Conservation (phyloP, 2,113 vertebrate species). For the Copsychus sechellarum region DNA sequence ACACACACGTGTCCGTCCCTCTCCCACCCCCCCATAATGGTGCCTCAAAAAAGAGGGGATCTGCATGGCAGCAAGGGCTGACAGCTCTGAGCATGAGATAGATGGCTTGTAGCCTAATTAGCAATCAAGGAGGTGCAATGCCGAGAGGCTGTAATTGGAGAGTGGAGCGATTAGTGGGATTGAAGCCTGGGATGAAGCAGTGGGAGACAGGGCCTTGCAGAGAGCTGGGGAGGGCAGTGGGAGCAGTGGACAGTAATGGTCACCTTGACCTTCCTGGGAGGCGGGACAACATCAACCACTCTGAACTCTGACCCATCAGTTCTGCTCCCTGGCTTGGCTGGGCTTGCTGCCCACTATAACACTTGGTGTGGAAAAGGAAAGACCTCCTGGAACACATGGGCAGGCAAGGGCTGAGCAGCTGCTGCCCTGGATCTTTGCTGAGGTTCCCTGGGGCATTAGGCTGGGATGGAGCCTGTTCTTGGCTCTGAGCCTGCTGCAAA, state of each 20-base stretch:
- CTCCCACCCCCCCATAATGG: neutral
- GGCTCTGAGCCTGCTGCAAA: neutral
- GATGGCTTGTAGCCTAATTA: neutral
- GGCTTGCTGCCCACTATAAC: neutral
- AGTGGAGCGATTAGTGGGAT: fast-evolving
- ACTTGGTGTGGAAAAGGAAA: neutral
- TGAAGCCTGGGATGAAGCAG: neutral
- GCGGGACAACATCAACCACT: neutral
- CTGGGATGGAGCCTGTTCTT: neutral
- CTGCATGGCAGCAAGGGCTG: neutral
- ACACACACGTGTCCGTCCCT: neutral
- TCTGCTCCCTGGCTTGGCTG: neutral
- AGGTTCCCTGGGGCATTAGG: neutral
- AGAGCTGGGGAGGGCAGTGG: neutral
- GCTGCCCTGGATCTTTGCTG: neutral
- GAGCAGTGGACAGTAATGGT: neutral
- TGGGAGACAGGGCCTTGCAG: neutral
- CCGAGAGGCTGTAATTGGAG: neutral
- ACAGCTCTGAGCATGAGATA: neutral
- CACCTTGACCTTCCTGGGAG: fast-evolving
- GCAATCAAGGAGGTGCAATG: neutral
- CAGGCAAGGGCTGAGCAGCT: neutral
- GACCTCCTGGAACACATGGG: neutral
- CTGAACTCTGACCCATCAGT: neutral
- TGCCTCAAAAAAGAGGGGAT: neutral